These are phyloP conservation scores for Hafferia zeledoni DNA, from an alignment of 2,797 vertebrate genomes.

Conservation along the genomic window DNA sequence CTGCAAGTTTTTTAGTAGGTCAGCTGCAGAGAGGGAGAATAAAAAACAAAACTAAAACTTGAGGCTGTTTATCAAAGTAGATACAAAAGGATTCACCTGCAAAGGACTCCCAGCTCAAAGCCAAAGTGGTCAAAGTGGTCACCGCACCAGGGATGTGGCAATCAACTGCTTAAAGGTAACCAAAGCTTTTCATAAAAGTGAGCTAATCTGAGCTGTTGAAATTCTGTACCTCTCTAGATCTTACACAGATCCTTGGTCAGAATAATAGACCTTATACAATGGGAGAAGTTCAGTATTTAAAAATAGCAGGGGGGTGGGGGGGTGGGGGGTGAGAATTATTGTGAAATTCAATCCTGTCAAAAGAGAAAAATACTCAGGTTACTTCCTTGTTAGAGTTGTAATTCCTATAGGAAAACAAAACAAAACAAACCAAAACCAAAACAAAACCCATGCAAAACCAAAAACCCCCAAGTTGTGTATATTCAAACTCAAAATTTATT, in stretches of 20 bases:
- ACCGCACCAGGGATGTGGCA: background rate
- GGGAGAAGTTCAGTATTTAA: background rate
- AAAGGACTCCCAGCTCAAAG: background rate
- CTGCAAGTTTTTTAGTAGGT: fast-evolving
- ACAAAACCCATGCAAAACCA: too few relatives aligned
- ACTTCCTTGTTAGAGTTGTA: background rate
- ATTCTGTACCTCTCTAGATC: background rate
- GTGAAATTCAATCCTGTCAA: background rate
- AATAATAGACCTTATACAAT: background rate
- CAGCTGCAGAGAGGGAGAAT: background rate
- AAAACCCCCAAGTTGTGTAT: fast-evolving
- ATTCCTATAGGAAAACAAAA: background rate
- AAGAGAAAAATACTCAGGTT: background rate
- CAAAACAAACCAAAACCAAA: too few relatives aligned
- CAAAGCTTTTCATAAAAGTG: background rate
- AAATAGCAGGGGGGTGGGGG: background rate
- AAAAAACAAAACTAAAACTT: background rate
- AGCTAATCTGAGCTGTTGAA: background rate
- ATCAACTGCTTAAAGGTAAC: background rate
- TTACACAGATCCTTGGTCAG: background rate
- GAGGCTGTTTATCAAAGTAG: background rate
- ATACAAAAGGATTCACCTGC: background rate
- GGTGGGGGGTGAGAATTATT: background rate
- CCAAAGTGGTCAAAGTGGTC: too few relatives aligned
- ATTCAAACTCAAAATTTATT: background rate